Conservation (phyloP, 1,140 invertebrate species). For the Ostrea denselamellosa region DNA sequence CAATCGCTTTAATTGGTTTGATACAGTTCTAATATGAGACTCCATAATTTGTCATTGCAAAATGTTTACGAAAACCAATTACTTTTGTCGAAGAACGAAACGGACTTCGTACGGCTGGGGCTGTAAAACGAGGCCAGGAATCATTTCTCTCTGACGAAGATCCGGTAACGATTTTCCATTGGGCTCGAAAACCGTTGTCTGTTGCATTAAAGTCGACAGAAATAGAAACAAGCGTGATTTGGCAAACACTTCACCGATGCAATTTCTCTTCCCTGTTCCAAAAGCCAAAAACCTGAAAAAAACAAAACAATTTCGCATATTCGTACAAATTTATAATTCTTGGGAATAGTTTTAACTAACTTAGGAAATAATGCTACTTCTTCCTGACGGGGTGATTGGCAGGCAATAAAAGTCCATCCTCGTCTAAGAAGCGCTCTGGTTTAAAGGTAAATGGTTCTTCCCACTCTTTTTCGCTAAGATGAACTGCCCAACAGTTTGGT, state of each 20-base stretch:
- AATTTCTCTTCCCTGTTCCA: constrained; percentile 32
- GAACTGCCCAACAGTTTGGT: constrained; percentile 10
- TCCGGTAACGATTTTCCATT: not conserved
- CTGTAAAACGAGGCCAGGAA: not conserved
- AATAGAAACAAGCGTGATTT: constrained; percentile 11
- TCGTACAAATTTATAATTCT: not conserved
- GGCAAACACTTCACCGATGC: constrained; percentile 36
- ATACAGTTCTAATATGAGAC: too few relatives aligned
- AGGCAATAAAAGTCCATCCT: not conserved
- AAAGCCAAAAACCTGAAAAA: not conserved
- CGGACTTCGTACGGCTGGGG: not conserved
- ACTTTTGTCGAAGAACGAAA: too few relatives aligned
- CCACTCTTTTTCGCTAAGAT: constrained; percentile 20
- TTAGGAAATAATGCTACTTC: not conserved
- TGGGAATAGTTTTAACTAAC: not conserved
- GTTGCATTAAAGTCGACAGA: not conserved
- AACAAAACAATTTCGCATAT: not conserved
- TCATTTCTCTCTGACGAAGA: not conserved
- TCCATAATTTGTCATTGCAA: too few relatives aligned
- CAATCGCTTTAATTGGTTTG: too few relatives aligned
- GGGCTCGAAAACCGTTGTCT: not conserved
- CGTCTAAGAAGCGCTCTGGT: constrained; percentile 18
- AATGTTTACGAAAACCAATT: too few relatives aligned
- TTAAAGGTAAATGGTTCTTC: constrained; percentile 7
- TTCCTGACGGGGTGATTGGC: constrained; percentile 6